These are phyloP conservation scores for Bombus picipes DNA, from an alignment of 1,140 invertebrate genomes.

Conservation along the genomic window DNA sequence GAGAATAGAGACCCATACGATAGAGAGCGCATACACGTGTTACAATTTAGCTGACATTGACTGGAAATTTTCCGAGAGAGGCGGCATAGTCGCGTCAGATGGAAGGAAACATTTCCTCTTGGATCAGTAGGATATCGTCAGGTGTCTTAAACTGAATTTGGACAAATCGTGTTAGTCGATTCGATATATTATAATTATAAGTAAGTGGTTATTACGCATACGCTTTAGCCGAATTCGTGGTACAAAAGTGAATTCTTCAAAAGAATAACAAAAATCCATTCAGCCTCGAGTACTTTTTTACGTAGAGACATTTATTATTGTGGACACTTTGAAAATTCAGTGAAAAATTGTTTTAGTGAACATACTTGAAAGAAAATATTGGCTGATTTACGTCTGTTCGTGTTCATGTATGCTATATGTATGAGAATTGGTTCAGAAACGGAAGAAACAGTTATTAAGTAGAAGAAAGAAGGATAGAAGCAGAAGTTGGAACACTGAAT, in stretches of 20 bases:
- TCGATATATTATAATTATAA: background rate
- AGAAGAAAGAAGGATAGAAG: background rate
- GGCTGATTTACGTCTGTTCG: background rate
- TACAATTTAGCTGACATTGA: conserved; percentile 15
- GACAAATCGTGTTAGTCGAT: conserved; percentile 13
- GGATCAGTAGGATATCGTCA: background rate
- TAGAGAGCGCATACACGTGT: conserved; percentile 19
- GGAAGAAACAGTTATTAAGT: background rate
- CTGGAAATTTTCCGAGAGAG: conserved; percentile 46
- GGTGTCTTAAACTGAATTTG: conserved; percentile 22
- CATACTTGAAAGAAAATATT: background rate
- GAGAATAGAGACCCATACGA: background rate
- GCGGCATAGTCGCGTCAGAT: conserved; percentile 32
- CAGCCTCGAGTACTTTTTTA: background rate
- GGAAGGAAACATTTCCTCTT: background rate
- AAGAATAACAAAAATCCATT: background rate
- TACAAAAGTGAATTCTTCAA: background rate
- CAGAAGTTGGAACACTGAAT: background rate
- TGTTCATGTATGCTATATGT: background rate
- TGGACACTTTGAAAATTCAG: background rate
- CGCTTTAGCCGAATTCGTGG: background rate
- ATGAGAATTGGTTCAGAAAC: background rate
- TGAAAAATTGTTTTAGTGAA: background rate
- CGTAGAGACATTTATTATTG: background rate
- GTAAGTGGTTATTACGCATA: background rate